Evolutionary conservation across 2,113 vertebrate species (phyloP).

Genomic region (Butorides virescens): DNA sequence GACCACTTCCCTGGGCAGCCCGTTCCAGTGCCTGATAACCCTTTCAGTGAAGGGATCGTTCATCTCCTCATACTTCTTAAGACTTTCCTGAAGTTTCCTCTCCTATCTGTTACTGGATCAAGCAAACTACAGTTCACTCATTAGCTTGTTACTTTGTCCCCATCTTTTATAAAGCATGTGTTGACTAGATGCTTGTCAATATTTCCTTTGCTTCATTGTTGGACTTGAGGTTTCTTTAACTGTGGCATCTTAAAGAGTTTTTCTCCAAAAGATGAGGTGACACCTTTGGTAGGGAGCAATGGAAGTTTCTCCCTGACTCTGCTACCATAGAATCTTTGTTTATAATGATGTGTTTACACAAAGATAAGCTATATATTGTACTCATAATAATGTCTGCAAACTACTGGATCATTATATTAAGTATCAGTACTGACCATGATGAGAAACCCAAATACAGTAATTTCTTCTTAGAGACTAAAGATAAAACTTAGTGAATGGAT

Average conservation of each 20-base stretch:
- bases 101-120: background rate
- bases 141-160: background rate
- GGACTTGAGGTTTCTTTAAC: background rate
- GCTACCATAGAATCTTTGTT: background rate
- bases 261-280: background rate
- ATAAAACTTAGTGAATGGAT: background rate
- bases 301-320: background rate
- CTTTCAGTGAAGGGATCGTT: background rate
- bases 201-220: background rate
- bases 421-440: background rate
- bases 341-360: background rate
- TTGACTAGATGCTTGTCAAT: background rate
- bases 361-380: background rate
- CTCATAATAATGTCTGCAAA: background rate
- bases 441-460: background rate
- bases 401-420: background rate
- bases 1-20: no score
- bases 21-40: no score
- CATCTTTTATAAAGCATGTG: background rate
- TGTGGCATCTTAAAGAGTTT: background rate
- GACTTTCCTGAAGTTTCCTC: background rate
- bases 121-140: background rate
- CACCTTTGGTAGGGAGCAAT: background rate
- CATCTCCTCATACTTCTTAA: background rate
- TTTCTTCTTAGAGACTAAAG: background rate